phyloP scores from a whole-genome alignment of 2,113 vertebrate species.

The Caretta caretta region DNA sequence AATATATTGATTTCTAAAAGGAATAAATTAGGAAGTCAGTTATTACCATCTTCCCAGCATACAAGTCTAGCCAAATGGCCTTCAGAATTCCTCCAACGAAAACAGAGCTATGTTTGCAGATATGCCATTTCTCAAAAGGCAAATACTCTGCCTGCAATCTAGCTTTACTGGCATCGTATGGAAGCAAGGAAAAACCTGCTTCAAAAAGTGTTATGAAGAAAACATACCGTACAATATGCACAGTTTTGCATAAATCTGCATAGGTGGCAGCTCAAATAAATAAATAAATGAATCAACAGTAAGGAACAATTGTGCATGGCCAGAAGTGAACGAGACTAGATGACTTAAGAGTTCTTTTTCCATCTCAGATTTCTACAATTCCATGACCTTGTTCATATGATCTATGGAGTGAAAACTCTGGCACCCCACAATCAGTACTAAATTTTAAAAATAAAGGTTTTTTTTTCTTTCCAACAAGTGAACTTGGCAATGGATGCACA shows the following conservation, averaged over 20 bases:
- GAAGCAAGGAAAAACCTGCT: conserved; percentile 39
- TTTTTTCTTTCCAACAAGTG: background rate
- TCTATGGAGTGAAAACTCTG: background rate
- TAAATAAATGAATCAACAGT: conserved; percentile 3
- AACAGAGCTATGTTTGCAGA: conserved; percentile 36
- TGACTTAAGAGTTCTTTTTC: background rate
- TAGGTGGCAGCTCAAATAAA: conserved; percentile 65
- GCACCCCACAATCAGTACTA: background rate
- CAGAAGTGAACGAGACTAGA: conserved; percentile 42
- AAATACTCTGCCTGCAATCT: conserved; percentile 58
- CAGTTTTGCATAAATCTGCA: conserved; percentile 61
- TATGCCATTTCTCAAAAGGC: conserved; percentile 23
- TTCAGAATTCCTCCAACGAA: conserved; percentile 39
- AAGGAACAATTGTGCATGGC: conserved; percentile 55
- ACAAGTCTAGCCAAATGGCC: conserved; percentile 4
- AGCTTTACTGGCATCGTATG: conserved; percentile 43
- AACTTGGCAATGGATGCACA: background rate
- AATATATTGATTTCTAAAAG: conserved; percentile 68
- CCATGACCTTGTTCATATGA: background rate
- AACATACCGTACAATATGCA: conserved; percentile 49
- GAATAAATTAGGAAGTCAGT: conserved; percentile 49
- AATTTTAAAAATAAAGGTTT: background rate
- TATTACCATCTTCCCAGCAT: background rate
- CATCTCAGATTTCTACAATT: background rate
- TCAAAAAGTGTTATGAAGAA: conserved; percentile 59